Percentiles rank a stretch among this genome's conserved stretches.
Evolutionary conservation across 2,797 vertebrate species (phyloP).

Genomic region (Gobionotothen gibberifrons): DNA sequence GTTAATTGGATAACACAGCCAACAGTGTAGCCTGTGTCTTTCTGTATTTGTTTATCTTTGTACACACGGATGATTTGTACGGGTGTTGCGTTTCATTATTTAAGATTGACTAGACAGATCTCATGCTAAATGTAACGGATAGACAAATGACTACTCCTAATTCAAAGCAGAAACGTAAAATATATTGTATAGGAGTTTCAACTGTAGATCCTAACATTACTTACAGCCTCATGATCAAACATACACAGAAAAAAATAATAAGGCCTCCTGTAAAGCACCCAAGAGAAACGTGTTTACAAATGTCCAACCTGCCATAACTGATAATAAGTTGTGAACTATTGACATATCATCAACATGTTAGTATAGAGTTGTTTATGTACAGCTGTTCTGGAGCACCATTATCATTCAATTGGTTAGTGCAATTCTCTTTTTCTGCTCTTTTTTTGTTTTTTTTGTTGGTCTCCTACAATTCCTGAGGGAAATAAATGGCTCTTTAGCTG

Average conservation of each 20-base stretch:
- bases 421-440: background rate
- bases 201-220: background rate
- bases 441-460: background rate
- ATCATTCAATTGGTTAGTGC: conserved; percentile 7
- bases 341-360: background rate
- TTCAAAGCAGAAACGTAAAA: conserved; percentile 1
- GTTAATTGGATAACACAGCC: conserved; percentile 34
- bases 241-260: background rate
- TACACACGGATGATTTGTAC: background rate
- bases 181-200: background rate
- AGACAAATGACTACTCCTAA: background rate
- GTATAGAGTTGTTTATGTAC: background rate
- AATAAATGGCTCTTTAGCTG: conserved; percentile 4
- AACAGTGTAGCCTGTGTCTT: background rate
- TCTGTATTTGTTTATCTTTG: conserved; percentile 2
- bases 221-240: conserved; percentile 2
- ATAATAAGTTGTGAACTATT: background rate
- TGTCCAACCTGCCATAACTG: background rate
- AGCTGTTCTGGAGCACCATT: background rate
- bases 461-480: background rate
- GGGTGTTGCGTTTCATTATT: background rate
- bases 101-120: background rate
- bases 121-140: conserved; percentile 4
- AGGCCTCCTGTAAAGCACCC: background rate
- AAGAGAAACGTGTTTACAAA: background rate